Evolutionary conservation across 2,888 invertebrate species (phyloP).

Genomic region (Diabrotica balteata): DNA sequence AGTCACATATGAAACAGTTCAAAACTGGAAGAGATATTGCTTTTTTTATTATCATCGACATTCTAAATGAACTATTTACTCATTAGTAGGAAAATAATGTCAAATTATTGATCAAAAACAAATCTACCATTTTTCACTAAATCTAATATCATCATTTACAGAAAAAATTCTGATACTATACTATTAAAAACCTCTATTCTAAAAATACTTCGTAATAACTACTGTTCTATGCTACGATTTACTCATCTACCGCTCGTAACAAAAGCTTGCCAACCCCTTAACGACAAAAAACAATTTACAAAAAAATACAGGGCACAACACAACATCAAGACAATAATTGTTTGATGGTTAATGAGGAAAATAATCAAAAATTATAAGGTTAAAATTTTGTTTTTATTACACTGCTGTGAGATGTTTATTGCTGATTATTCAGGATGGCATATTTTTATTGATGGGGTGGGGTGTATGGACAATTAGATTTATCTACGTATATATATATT

Average conservation of each 20-base stretch:
- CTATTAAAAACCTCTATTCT: conserved; percentile 23
- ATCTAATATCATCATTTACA: neutral
- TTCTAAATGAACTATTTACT: too few relatives aligned
- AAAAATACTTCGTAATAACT: conserved; percentile 28
- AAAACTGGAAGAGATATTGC: too few relatives aligned
- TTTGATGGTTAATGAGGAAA: conserved; percentile 19
- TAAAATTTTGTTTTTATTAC: conserved; percentile 8
- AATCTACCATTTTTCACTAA: conserved; percentile 1
- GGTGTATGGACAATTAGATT: neutral
- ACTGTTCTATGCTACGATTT: conserved; percentile 45
- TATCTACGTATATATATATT: neutral
- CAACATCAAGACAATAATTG: conserved; percentile 51
- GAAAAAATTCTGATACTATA: neutral
- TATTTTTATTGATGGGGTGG: neutral
- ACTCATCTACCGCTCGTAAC: conserved; percentile 48
- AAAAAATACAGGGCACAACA: conserved; percentile 62
- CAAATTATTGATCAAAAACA: neutral
- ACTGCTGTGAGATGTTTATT: conserved; percentile 12
- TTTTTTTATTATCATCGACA: too few relatives aligned
- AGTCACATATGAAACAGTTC: too few relatives aligned
- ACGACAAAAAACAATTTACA: conserved; percentile 56
- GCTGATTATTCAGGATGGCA: too few relatives aligned
- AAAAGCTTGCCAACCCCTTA: conserved; percentile 62
- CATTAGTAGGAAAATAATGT: too few relatives aligned
- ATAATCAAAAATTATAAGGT: conserved; percentile 10